Conservation (phyloP, 2,888 invertebrate species). For the Malthinus flaveolus region DNA sequence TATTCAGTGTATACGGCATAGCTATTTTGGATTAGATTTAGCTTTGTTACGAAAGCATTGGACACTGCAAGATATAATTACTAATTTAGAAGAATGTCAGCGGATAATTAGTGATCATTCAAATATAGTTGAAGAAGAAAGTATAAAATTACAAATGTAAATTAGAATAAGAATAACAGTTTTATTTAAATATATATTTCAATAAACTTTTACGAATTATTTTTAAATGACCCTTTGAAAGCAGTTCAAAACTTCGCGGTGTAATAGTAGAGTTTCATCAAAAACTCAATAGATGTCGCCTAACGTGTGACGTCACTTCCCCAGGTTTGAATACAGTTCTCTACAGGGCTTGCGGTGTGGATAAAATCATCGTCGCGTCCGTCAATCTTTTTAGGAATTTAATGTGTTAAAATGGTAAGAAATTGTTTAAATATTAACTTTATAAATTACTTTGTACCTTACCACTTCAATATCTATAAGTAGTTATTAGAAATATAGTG, state of each 20-base stretch:
- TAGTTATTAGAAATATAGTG: no score
- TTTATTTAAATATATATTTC: neutral
- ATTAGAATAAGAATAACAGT: neutral
- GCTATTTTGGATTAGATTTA: constrained; percentile 75
- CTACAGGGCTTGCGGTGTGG: no score
- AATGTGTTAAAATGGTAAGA: no score
- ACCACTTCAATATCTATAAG: no score
- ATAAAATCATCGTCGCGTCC: no score
- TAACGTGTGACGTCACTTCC: no score
- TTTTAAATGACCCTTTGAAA: no score
- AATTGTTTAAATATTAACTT: no score
- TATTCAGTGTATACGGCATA: constrained; percentile 81
- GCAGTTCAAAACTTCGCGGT: no score
- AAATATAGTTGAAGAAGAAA: constrained; percentile 53
- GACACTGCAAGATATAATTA: constrained; percentile 68
- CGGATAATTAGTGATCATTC: constrained; percentile 59
- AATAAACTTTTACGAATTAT: neutral
- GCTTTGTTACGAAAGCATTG: constrained; percentile 84
- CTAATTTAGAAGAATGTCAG: constrained; percentile 65
- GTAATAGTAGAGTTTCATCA: neutral
- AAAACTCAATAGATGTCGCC: neutral
- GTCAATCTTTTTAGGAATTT: no score
- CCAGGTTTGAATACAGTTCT: no score
- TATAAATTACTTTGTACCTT: no score
- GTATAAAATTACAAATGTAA: constrained; percentile 34